These are phyloP conservation scores for Apodemus sylvaticus DNA, from an alignment of 2,113 vertebrate species.

Conservation along the genomic window DNA sequence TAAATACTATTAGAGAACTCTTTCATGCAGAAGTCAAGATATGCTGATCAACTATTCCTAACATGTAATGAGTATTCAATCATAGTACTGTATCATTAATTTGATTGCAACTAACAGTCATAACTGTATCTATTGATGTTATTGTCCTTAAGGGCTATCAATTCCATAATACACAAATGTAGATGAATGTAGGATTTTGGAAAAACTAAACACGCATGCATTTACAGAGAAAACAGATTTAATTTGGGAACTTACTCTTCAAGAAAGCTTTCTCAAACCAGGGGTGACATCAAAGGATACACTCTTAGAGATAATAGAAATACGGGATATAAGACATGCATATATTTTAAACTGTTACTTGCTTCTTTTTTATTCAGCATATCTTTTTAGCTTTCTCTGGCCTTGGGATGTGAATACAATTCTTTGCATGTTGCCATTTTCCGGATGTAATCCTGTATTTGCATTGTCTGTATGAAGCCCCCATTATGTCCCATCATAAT, in stretches of 20 bases:
- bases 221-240: neutral
- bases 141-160: neutral
- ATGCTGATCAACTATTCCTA: neutral
- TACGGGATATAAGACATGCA: neutral
- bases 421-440: neutral
- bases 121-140: slow-evolving; percentile 6
- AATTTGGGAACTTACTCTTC: neutral
- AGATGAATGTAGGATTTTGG: neutral
- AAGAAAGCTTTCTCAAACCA: neutral
- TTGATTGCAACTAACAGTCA: neutral
- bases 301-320: slow-evolving; percentile 10
- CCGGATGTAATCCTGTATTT: neutral
- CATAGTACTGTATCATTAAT: neutral
- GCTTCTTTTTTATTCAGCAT: neutral
- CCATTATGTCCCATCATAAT: neutral
- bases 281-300: neutral
- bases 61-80: neutral
- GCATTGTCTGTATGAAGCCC: neutral
- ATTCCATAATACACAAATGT: neutral
- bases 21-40: neutral
- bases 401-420: neutral
- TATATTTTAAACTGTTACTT: slow-evolving; percentile 37
- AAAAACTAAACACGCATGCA: neutral
- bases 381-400: slow-evolving; percentile 16
- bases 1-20: neutral